Base-by-base conservation (phyloP, 2,888 invertebrate species). In the Melinopterus prodromus region DNA sequence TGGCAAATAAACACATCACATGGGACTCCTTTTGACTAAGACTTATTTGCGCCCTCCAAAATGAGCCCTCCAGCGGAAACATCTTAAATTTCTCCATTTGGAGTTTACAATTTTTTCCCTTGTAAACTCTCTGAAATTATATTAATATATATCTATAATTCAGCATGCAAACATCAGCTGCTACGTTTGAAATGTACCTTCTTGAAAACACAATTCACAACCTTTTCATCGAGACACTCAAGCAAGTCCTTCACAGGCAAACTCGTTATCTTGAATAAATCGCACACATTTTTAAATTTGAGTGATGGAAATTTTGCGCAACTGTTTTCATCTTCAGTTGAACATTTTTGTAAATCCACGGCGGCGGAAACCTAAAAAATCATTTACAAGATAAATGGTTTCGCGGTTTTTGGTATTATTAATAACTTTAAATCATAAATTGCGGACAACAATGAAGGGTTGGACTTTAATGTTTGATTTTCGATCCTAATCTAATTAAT, bases 221-320 rank as follows among this genome's bases (percentile, higher is more conserved):
- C n/a, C 12, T 53, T 53, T 36, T 35, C 36, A 3, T 35, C 37
- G 36, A 74, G 35, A 74, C 74, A 74, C 3, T 74, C 74, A 35
- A 74, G n/a, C 26, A 36, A 2, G 37, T 36, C 35, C n/a, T 74
- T 74, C 35, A 74, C n/a, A 36, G 74, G 74, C n/a, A 74, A 74
- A 35, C 37, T 35, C 16, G 35, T 35, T 26, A 74, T 9, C n/a
- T 74, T 6, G n/a, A 36, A 36, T 74, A 74, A 74, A 36, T 15
- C 37, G 35, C 74, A 74, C 9, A 15, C 36, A 74, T 74, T 74
- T 74, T 74, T 35, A 14, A 74, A 74, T n/a, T 74, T 74, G 12
- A 74, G 6, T n/a, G 35, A 5, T n/a, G 74, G 74, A 74, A 74
- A 26, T 6, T 35, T 35, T 6, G 2, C 35, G 15, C 74, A 74